Base-by-base conservation (phyloP, 2,113 vertebrate genomes). In the Phainopepla nitens region DNA sequence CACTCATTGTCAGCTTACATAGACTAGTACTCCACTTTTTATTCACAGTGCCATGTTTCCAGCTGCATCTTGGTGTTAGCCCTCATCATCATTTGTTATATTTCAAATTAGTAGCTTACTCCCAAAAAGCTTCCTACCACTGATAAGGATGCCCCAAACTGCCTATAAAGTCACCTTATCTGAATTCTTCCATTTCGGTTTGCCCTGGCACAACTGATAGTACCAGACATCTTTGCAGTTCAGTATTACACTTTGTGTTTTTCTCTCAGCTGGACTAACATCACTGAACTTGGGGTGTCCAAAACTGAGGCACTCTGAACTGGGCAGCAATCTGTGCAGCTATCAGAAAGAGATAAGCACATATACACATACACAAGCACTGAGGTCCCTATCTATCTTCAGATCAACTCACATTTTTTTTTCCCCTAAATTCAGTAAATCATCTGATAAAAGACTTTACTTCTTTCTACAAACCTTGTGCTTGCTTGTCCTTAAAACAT, bases 281-380 rank as follows among this genome's bases (percentile, higher is more conserved):
- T 53, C 57, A 57, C 9, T 1, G 2, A 80, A 57, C 3, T 17
- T 2, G 6, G 23, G 1, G 2, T 47, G 33, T 41, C 41, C 13
- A 27, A 51, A 82, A 41, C 20, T 8, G 28, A 76, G 49, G 27
- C 21, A 58, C 16, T 61, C 31, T 60, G 41, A 64, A 36, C 41
- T 11, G 44, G 19, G 10, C 28, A 70, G 29, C 25, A 56, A 35
- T 49, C 35, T 60, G 10, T 41, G 22, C 16, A 73, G 8, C 20
- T 53, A 22, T 23, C 62, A 68, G 41, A 77, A 79, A 60, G 47
- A 71, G 24, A 41, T 4, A 21, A 28, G 36, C 13, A 44, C 8
- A 50, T 56, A 15, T 7, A 35, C 1, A 5, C 8, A 13, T 10
- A n/a, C 8, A 19, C 27, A 51, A 66, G 33, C 50, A 56, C 23